A percentile compares a stretch with the other conserved stretches of the same genome.
phyloP scores from a whole-genome alignment of 2,113 vertebrate genomes.

The Silurus glanis region DNA sequence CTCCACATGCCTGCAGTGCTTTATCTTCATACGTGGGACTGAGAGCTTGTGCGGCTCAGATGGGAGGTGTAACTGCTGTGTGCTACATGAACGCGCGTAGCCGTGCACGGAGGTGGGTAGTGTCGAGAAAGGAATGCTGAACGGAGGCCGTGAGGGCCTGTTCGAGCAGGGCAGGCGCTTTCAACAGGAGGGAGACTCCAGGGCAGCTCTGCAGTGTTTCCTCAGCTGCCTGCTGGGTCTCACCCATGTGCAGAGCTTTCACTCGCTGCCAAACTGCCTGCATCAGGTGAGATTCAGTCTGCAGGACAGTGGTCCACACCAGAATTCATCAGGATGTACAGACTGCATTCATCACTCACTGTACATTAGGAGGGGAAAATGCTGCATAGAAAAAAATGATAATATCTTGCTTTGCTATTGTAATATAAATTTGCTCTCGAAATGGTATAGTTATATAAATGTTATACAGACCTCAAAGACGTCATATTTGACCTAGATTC shows the following conservation, averaged over 20 bases:
- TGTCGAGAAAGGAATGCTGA: constrained; percentile 76
- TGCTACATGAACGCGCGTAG: constrained; percentile 35
- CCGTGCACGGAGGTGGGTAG: constrained; percentile 42
- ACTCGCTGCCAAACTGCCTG: constrained; percentile 77
- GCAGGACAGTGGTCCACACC: constrained; percentile 14
- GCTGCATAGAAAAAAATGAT: background rate
- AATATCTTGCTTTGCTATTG: background rate
- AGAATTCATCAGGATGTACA: background rate
- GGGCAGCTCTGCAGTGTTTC: constrained; percentile 78
- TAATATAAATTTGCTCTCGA: background rate
- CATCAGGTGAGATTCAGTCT: constrained; percentile 74
- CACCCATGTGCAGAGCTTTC: constrained; percentile 78
- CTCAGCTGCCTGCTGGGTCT: constrained; percentile 78
- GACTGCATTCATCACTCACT: background rate
- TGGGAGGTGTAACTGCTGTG: constrained; percentile 63
- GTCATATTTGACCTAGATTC: constrained; percentile 22
- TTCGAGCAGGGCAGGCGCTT: constrained; percentile 79
- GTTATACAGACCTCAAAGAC: background rate
- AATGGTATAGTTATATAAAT: constrained; percentile 15
- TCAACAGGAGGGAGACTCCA: constrained; percentile 78
- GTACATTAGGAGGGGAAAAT: background rate
- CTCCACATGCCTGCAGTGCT: constrained; percentile 21
- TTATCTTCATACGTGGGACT: constrained; percentile 34
- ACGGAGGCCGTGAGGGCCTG: constrained; percentile 76
- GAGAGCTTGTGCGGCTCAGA: constrained; percentile 61